phyloP scores from a whole-genome alignment of 2,113 vertebrate genomes.

The Verasper variegatus region DNA sequence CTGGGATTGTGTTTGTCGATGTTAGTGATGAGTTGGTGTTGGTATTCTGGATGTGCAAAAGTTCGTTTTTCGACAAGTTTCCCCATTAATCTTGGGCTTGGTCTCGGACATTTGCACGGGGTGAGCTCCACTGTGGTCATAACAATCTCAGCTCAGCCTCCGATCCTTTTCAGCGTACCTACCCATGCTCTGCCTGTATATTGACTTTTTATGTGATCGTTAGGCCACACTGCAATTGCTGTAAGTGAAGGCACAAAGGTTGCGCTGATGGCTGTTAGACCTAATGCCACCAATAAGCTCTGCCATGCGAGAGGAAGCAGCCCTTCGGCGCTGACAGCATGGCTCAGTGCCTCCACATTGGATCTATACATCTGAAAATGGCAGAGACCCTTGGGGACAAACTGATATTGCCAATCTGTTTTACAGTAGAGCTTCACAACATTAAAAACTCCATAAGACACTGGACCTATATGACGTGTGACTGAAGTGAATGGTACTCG shows the following conservation, averaged over 20 bases:
- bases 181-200: conserved; percentile 36
- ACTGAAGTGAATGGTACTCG: conserved; percentile 12
- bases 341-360: conserved; percentile 67
- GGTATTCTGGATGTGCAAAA: conserved; percentile 13
- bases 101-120: background rate
- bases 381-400: conserved; percentile 59
- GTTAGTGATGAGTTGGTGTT: background rate
- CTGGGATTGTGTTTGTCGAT: background rate
- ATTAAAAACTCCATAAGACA: conserved; percentile 35
- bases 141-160: conserved; percentile 21
- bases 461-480: conserved; percentile 37
- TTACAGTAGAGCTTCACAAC: conserved; percentile 54
- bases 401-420: conserved; percentile 63
- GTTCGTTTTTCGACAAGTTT: conserved; percentile 3
- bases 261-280: conserved; percentile 67
- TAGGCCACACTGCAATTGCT: conserved; percentile 63
- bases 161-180: conserved; percentile 23
- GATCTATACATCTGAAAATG: conserved; percentile 67
- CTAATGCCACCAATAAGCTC: conserved; percentile 78
- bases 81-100: background rate
- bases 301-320: conserved; percentile 70
- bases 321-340: conserved; percentile 62
- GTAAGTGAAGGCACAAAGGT: conserved; percentile 72
- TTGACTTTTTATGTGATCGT: conserved; percentile 61
- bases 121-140: conserved; percentile 19